These are phyloP conservation scores for Megastigmus dorsalis DNA, from an alignment of 2,888 invertebrate species.

Conservation along the genomic window DNA sequence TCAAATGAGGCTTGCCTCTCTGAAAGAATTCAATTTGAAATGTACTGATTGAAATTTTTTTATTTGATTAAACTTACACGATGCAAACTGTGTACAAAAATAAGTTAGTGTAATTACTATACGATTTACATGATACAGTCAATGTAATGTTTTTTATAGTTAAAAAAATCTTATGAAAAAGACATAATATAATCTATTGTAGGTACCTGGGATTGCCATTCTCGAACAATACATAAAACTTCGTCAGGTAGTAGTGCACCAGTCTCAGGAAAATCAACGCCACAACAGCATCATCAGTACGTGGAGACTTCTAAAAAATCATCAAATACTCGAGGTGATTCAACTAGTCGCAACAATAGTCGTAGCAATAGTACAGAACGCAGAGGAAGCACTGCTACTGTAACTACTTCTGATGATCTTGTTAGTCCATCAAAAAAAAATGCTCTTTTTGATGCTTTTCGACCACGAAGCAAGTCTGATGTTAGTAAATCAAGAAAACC, in stretches of 20 bases:
- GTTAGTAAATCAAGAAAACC: slow-evolving; percentile 79
- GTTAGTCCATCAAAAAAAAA: slow-evolving; percentile 83
- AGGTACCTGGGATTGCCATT: slow-evolving; percentile 72
- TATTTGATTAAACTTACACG: no score
- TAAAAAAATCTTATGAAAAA: neutral
- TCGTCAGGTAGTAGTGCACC: slow-evolving; percentile 66
- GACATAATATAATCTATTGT: slow-evolving; percentile 21
- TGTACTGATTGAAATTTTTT: no score
- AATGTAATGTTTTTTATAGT: neutral
- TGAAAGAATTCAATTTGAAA: no score
- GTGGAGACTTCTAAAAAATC: slow-evolving; percentile 65
- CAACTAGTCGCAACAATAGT: slow-evolving; percentile 71
- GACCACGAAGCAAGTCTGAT: slow-evolving; percentile 86
- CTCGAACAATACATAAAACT: slow-evolving; percentile 66
- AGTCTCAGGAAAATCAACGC: slow-evolving; percentile 70
- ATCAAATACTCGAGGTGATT: slow-evolving; percentile 73
- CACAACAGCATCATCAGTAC: slow-evolving; percentile 67
- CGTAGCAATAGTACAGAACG: slow-evolving; percentile 71
- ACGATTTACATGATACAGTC: no score
- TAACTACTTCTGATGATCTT: slow-evolving; percentile 75
- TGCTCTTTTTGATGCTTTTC: slow-evolving; percentile 87
- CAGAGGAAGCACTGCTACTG: slow-evolving; percentile 62
- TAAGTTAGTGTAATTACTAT: no score
- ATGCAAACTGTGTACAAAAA: no score
- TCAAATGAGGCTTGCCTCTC: no score